phyloP scores from a whole-genome alignment of 2,113 vertebrate genomes.

The Semnornis frantzii region DNA sequence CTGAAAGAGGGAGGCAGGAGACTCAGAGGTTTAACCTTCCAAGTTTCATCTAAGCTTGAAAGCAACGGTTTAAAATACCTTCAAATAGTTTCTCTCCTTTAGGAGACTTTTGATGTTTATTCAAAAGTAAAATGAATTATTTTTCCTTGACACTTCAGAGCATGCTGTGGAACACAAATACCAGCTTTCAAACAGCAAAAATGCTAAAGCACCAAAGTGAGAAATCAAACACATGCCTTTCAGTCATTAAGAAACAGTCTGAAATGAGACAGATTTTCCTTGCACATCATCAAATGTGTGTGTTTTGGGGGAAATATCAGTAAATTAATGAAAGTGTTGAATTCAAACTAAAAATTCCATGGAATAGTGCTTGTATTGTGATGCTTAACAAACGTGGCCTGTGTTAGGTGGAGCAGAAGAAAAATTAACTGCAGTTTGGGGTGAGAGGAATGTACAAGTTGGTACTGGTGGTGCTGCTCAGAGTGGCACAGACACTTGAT shows the following conservation, averaged over 20 bases:
- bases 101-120: background rate
- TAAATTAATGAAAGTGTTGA: slow-evolving; percentile 49
- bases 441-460: slow-evolving; percentile 18
- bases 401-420: slow-evolving; percentile 29
- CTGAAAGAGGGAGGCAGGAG: background rate
- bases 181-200: background rate
- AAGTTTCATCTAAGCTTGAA: background rate
- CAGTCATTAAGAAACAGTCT: background rate
- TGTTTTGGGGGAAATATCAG: background rate
- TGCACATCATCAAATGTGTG: background rate
- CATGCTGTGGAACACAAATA: background rate
- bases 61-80: background rate
- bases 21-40: background rate
- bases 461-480: background rate
- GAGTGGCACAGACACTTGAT: background rate
- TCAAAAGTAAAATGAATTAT: slow-evolving; percentile 20
- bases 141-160: background rate
- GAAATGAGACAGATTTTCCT: background rate
- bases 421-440: slow-evolving; percentile 47
- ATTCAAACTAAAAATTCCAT: slow-evolving; percentile 7
- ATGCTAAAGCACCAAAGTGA: background rate
- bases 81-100: background rate
- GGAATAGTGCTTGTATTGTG: background rate
- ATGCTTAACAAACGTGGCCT: slow-evolving; percentile 42
- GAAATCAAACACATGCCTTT: slow-evolving; percentile 20